These are phyloP conservation scores for Fregata magnificens DNA, from an alignment of 2,113 vertebrate species.

Conservation along the genomic window DNA sequence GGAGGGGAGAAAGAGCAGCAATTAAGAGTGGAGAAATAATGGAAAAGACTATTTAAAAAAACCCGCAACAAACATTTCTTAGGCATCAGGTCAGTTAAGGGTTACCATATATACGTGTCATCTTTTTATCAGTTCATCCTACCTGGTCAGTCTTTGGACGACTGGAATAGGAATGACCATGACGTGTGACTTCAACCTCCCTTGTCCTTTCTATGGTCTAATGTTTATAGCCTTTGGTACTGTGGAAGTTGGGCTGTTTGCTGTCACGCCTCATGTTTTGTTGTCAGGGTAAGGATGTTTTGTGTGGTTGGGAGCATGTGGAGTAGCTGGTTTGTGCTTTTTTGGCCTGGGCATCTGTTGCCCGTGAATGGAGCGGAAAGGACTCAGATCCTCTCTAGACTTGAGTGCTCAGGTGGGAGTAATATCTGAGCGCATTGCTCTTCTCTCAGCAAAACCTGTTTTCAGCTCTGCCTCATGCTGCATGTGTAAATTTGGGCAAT, in stretches of 20 bases:
- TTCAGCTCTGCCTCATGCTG: not conserved
- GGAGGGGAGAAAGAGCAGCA: not conserved
- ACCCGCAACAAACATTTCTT: not conserved
- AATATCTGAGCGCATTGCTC: not conserved
- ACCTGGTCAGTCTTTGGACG: not conserved
- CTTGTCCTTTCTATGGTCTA: not conserved
- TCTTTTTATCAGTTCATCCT: not conserved
- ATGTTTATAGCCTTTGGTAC: not conserved
- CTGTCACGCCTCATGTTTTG: not conserved
- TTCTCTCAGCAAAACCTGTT: not conserved
- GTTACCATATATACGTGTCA: not conserved
- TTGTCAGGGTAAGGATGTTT: not conserved
- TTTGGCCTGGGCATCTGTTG: not conserved
- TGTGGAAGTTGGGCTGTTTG: not conserved
- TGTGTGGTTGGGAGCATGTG: not conserved
- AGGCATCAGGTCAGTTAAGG: not conserved
- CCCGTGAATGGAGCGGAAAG: not conserved
- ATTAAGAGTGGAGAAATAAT: not conserved
- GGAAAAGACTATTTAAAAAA: not conserved
- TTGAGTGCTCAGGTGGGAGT: not conserved
- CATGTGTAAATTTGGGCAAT: not conserved
- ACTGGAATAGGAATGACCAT: not conserved
- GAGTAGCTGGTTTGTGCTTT: not conserved
- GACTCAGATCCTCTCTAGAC: not conserved
- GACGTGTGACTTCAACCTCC: not conserved